These are phyloP conservation scores for Drosophila grimshawi DNA, from an alignment of 1,140 invertebrate species.

Conservation along the genomic window DNA sequence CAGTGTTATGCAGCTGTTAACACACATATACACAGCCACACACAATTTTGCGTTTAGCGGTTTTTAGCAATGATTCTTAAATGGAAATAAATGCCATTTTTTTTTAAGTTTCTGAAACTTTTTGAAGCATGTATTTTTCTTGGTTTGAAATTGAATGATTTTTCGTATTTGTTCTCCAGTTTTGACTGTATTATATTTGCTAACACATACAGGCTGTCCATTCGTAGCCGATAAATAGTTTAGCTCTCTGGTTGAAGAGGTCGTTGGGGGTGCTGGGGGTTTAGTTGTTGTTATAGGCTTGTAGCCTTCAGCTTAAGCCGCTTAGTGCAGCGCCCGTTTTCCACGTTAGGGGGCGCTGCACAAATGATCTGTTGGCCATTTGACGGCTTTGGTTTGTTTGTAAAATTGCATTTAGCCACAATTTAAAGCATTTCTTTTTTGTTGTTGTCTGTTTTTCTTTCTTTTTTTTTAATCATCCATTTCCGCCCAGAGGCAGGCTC, in stretches of 20 bases:
- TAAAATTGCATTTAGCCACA: conserved; percentile 41
- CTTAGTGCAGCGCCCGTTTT: conserved; percentile 27
- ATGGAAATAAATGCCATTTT: no score
- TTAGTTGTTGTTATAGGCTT: no score
- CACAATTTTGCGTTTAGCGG: no score
- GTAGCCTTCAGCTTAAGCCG: conserved; percentile 41
- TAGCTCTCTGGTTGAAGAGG: conserved; percentile 4
- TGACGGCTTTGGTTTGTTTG: conserved; percentile 18
- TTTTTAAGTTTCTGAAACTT: no score
- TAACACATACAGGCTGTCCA: conserved; percentile 11
- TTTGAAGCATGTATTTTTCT: no score
- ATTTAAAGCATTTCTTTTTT: conserved; percentile 1
- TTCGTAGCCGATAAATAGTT: conserved; percentile 36
- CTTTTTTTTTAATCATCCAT: not conserved
- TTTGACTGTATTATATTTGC: conserved; percentile 8
- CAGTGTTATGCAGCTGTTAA: not conserved
- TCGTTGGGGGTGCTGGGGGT: not conserved
- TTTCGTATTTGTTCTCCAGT: not conserved
- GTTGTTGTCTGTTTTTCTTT: not conserved
- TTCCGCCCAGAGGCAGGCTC: conserved; percentile 18
- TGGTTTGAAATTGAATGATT: conserved; percentile 15
- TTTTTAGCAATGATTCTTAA: no score
- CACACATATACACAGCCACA: no score
- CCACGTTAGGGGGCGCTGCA: conserved; percentile 17
- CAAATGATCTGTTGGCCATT: conserved; percentile 29